Conservation (phyloP, 2,888 invertebrate species). For the Cryptus viduatorius region DNA sequence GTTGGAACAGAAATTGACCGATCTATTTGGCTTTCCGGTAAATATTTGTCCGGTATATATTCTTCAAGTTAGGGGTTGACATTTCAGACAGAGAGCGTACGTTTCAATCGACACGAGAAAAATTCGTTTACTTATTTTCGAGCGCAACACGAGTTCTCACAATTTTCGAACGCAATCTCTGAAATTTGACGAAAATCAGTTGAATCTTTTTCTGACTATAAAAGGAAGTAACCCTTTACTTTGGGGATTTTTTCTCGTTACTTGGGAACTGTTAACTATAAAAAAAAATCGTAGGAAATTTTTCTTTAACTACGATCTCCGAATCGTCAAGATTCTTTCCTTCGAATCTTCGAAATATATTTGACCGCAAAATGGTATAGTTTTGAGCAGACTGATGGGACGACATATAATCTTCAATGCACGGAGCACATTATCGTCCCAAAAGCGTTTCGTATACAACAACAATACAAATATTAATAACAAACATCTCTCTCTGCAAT, state of each 20-base stretch:
- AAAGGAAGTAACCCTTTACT: too few species aligned
- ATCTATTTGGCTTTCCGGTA: too few species aligned
- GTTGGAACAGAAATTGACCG: not conserved
- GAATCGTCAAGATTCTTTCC: not conserved
- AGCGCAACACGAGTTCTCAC: too few species aligned
- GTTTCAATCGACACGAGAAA: too few species aligned
- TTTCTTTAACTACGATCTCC: not conserved
- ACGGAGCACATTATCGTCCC: not conserved
- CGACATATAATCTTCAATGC: not conserved
- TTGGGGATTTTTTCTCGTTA: not conserved
- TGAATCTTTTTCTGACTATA: too few species aligned
- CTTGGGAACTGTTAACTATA: not conserved
- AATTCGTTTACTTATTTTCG: too few species aligned
- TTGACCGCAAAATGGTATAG: slow-evolving; percentile 25
- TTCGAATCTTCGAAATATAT: not conserved
- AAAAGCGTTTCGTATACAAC: not conserved
- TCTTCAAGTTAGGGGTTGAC: too few species aligned
- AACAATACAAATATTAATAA: not conserved
- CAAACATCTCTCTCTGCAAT: not conserved
- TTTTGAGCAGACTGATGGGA: slow-evolving; percentile 36
- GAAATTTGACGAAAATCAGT: too few species aligned
- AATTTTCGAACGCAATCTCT: too few species aligned
- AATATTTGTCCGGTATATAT: too few species aligned
- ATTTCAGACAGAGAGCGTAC: too few species aligned
- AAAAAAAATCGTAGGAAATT: not conserved